Base-by-base conservation (phyloP, 2,888 invertebrate genomes). In the Drosophila paranaensis region DNA sequence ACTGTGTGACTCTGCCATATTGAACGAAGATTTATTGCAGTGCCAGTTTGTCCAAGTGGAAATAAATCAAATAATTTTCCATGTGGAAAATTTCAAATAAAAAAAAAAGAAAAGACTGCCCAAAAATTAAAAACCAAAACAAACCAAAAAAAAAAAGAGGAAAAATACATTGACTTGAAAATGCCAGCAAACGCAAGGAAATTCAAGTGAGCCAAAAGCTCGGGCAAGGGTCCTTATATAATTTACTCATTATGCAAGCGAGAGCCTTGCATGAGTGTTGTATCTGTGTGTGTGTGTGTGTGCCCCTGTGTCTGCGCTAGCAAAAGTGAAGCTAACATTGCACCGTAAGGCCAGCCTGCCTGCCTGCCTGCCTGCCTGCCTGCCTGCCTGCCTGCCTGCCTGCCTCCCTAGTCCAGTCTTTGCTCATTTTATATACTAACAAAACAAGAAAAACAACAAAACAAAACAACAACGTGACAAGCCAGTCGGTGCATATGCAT, bases 11-110 rank as follows among this genome's bases (percentile, higher is more conserved):
- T 88, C 79, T 85, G 85, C 75, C 83, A 88, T 87, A 90, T 90
- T 90, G 90, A 91, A 91, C 85, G 89, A 91, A 91, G 90, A 91
- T 91, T 91, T 91, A 91, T 91, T 90, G 82, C 90, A 81, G 76
- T 91, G 91, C 87, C 87, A 91, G 77, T 83, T 81, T 90, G 89
- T 91, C 88, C 90, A 91, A 91, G 84, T 89, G 85, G 74, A 89
- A 90, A 91, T 91, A 91, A 91, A 91, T 91, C 91, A 91, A 91
- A 91, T 89, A 91, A 85, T 91, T 91, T 90, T 85, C 84, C 90
- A 91, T 89, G 90, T 91, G 90, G 90, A 91, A 91, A 91, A 87
- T 82, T 82, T 71, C 74, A 71, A 81, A 81, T 75, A 45, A 43
- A 69, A 35, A 35, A 30, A 50, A 46, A 64, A 33, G 25, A 51